phyloP scores from a whole-genome alignment of 1,140 invertebrate genomes.

The Penaeus chinensis region DNA sequence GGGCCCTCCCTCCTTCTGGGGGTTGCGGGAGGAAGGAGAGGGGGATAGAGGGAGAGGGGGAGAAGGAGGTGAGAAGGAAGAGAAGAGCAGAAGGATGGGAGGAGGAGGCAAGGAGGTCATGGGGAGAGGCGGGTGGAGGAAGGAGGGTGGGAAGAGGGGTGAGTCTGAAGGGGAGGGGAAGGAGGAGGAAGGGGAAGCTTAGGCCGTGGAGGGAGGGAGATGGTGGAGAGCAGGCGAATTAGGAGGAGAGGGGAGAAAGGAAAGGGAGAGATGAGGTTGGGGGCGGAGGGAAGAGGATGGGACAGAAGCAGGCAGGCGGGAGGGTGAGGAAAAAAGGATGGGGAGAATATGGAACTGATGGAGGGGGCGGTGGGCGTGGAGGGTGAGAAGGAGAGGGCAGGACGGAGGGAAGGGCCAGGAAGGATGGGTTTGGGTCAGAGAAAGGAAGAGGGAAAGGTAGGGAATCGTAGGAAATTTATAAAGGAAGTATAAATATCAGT shows the following conservation, averaged over 20 bases:
- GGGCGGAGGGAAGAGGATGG: background rate
- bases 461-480: background rate
- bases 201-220: background rate
- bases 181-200: background rate
- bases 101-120: background rate
- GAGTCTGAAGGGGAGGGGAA: background rate
- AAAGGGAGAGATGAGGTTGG: background rate
- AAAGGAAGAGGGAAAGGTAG: background rate
- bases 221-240: conserved; percentile 8
- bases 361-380: background rate
- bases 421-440: background rate
- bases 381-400: conserved; percentile 6
- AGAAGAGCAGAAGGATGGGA: background rate
- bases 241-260: background rate
- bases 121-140: background rate
- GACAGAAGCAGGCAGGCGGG: background rate
- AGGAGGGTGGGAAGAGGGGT: background rate
- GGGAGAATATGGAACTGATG: conserved; percentile 5
- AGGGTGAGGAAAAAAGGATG: background rate
- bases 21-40: background rate
- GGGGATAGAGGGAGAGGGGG: background rate
- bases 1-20: conserved; percentile 39
- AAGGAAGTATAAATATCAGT: background rate
- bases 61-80: background rate
- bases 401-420: background rate